Percentiles rank a stretch among this genome's conserved stretches.
Evolutionary conservation across 2,888 invertebrate genomes (phyloP).

Genomic region (Mongoloraphidia duomilia): DNA sequence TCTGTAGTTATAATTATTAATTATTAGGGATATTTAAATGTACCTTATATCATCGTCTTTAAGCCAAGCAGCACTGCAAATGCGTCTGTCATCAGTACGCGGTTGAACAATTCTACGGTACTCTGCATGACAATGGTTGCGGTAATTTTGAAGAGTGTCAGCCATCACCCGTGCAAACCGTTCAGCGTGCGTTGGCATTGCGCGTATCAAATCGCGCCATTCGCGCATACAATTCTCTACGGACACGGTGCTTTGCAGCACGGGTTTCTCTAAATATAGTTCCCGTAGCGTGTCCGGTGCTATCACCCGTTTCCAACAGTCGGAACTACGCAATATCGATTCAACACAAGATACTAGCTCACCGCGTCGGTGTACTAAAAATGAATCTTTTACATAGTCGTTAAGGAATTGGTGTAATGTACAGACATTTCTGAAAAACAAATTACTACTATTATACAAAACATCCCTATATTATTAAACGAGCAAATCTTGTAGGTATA

Average conservation of each 20-base stretch:
- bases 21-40: too few species aligned
- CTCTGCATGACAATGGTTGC: conserved; percentile 57
- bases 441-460: neutral
- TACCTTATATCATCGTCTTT: conserved; percentile 85
- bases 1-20: too few species aligned
- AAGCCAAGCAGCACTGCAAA: conserved; percentile 78
- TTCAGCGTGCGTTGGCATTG: conserved; percentile 59
- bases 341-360: conserved; percentile 51
- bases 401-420: conserved; percentile 71
- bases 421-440: conserved; percentile 42
- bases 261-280: conserved; percentile 44
- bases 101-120: conserved; percentile 65
- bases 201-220: conserved; percentile 49
- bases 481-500: too few species aligned
- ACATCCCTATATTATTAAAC: too few species aligned
- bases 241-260: conserved; percentile 57
- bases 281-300: conserved; percentile 52
- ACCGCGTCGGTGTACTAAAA: conserved; percentile 60
- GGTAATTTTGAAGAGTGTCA: conserved; percentile 54
- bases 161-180: conserved; percentile 59
- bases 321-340: conserved; percentile 53
- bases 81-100: conserved; percentile 60
- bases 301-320: conserved; percentile 66
- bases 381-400: conserved; percentile 76
- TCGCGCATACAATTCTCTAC: conserved; percentile 54